Base-by-base conservation (phyloP, 1,140 invertebrate genomes). In the Phortica variegata region DNA sequence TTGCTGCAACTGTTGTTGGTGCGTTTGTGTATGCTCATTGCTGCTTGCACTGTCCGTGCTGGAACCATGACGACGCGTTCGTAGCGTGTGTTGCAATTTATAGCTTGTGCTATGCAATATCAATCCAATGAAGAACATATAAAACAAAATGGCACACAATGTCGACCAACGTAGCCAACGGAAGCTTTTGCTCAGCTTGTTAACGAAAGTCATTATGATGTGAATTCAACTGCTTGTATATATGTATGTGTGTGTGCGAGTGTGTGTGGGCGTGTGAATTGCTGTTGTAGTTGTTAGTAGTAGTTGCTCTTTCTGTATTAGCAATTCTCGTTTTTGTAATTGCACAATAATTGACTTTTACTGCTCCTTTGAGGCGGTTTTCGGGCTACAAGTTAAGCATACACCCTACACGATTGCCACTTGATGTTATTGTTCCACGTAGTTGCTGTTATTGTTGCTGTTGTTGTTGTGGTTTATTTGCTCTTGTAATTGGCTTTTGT, bases 51-150 rank as follows among this genome's bases (percentile, higher is more conserved):
- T n/a, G n/a, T n/a, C n/a, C n/a, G n/a, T n/a, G n/a, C n/a, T n/a
- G n/a, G n/a, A n/a, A n/a, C n/a, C n/a, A n/a, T 26, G 23, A 26
- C 10, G 23, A 10, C 23, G 5, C 10, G 23, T 26, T 6, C 23
- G 23, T 26, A 52, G 46, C 20, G 51, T 40, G 44, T 61, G 57
- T 45, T 73, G 70, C 55, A 73, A 43, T 57, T 68, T 70, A 50
- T 69, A 58, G 56, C 61, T 73, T 49, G 71, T 73, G 44, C 63
- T 65, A 49, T 73, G 70, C 55, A 73, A 56, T 66, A 73, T 73
- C 56, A 73, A 53, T 37, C 71, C 71, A 61, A 73, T 73, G 65
- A 73, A 73, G 55, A 74, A 74, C 66, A 74, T 71, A 65, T 74
- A 74, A 71, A 74, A 74, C 55, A 74, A 61, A 65, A 74, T 74